Conservation (phyloP, 2,113 vertebrate genomes). For the Ceuthmochares aereus region DNA sequence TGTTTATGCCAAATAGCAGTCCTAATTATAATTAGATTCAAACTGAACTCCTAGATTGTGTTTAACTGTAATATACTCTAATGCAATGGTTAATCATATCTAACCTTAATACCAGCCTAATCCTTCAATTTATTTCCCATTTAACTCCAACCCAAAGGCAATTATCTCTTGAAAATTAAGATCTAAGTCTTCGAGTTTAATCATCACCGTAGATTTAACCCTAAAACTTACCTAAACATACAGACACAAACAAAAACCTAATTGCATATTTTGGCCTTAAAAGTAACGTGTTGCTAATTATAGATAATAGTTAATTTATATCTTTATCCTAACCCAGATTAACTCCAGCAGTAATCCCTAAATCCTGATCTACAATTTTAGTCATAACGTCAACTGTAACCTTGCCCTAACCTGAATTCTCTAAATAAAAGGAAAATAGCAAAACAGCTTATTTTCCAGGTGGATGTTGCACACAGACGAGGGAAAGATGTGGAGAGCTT, state of each 20-base stretch:
- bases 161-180: background rate
- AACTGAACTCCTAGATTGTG: background rate
- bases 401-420: background rate
- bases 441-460: background rate
- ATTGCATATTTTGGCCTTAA: background rate
- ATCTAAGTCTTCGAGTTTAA: background rate
- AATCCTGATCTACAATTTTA: background rate
- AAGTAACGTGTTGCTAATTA: background rate
- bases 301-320: background rate
- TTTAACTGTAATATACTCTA: background rate
- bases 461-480: background rate
- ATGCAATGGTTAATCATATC: constrained; percentile 3
- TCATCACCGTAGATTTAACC: background rate
- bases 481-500: background rate
- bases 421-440: background rate
- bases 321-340: background rate
- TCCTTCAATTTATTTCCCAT: constrained; percentile 27
- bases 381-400: background rate
- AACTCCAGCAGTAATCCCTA: background rate
- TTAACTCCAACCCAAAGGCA: constrained; percentile 15
- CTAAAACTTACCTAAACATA: background rate
- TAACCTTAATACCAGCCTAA: constrained; percentile 17
- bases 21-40: constrained; percentile 2
- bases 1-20: background rate
- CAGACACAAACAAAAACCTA: background rate